A percentile compares a stretch with the other conserved stretches of the same genome.
phyloP scores from a whole-genome alignment of 1,140 invertebrate genomes.

The Radopholus similis region DNA sequence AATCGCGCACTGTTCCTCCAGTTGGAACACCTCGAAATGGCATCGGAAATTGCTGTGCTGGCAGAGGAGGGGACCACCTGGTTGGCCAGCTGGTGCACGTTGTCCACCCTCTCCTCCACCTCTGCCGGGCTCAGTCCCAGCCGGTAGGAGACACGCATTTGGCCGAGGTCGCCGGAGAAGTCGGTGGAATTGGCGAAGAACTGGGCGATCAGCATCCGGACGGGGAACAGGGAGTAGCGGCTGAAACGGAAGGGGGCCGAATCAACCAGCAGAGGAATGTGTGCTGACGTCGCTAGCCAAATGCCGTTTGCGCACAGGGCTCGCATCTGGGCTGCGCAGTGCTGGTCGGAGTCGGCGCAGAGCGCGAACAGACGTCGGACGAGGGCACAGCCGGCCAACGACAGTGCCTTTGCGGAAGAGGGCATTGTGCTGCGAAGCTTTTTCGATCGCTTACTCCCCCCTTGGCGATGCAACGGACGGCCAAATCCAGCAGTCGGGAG shows the following conservation, averaged over 20 bases:
- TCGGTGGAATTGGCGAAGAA: conserved; percentile 5
- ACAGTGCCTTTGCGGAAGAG: neutral
- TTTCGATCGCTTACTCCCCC: neutral
- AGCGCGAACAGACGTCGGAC: neutral
- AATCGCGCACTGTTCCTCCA: neutral
- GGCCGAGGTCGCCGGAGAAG: neutral
- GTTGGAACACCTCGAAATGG: neutral
- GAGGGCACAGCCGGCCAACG: conserved; percentile 9
- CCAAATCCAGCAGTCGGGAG: neutral
- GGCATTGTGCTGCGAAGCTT: neutral
- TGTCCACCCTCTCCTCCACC: conserved; percentile 14
- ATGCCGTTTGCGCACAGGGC: conserved; percentile 3
- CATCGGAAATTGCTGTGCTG: neutral
- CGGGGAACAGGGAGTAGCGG: conserved; percentile 7
- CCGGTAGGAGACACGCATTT: conserved; percentile 15
- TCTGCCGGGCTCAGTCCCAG: conserved; percentile 5
- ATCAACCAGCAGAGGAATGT: neutral
- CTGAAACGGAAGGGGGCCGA: neutral
- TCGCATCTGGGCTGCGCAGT: neutral
- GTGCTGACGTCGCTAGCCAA: conserved; percentile 5
- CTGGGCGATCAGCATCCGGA: conserved; percentile 9
- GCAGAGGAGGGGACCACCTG: neutral
- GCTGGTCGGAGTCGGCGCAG: neutral
- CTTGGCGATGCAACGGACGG: conserved; percentile 7
- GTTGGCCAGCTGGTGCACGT: conserved; percentile 1